Evolutionary conservation across 2,888 invertebrate species (phyloP), one percentile per base, ranked within the genome.

Genomic region (Troides aeacus): DNA sequence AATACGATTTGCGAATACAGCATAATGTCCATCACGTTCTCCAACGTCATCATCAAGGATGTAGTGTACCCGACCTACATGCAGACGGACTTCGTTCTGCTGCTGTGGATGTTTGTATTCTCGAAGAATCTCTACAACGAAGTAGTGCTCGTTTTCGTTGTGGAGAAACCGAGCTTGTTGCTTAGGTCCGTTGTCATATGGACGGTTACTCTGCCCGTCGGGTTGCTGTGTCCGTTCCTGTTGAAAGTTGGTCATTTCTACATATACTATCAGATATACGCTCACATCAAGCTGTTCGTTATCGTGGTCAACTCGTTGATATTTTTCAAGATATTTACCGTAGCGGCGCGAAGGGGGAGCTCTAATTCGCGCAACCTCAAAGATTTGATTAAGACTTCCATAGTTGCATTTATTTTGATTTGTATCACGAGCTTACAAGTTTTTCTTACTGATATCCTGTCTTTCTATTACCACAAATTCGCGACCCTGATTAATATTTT

Each of bases 101-200:
- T 88, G 0, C 77, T 79, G 18, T 85, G 87, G 81, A 90, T 88
- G 87, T 86, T 86, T 57, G 70, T 88, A 2, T 89, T 86, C 70
- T 84, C 87, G 0, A 87, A 85, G 72, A 85, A 87, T 66, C 72
- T 90, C 10, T 89, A 88, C 72, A 82, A 87, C 21, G 88, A 88
- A 77, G 79, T 88, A 8, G 82, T 89, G 1, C 60, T 82, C 3
- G 89, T 87, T 59, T 86, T 86, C 46, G 71, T 74, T 2, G 62
- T 77, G 6, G 74, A 76, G n/a, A 79, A 79, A 57, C 72, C 71
- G 17, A 82, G 77, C 56, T 75, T 88, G 4, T 15, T 74, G 0
- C 1, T 78, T 0, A 64, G 81, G 0, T 81, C 81, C 0, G 23
- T 78, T 3, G 23, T 78, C 0, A 76, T 85, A 46, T 89, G 86